Percentiles rank a stretch among this genome's conserved stretches.
These are phyloP conservation scores for Campylorhamphus procurvoides DNA, from an alignment of 2,113 vertebrate genomes.

Conservation along the genomic window DNA sequence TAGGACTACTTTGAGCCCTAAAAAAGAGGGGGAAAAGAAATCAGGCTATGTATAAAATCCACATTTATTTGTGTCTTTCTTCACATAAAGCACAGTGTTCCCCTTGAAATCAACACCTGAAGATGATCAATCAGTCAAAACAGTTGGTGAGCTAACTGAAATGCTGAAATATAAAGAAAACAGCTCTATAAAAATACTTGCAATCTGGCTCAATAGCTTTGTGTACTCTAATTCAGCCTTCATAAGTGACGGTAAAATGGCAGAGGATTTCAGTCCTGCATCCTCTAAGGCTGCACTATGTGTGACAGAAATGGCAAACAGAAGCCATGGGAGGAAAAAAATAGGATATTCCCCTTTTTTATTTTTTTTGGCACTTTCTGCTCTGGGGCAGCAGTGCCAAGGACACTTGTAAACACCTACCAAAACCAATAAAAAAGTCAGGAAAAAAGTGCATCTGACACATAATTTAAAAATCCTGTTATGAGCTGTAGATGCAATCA, in stretches of 20 bases:
- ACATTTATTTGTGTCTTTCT: neutral
- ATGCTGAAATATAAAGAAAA: slow-evolving; percentile 20
- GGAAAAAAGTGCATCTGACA: neutral
- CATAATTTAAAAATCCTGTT: neutral
- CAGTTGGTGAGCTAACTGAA: slow-evolving; percentile 6
- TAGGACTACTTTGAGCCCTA: neutral
- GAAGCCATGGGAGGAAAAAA: neutral
- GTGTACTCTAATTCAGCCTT: neutral
- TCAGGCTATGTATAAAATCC: neutral
- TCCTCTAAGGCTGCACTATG: neutral
- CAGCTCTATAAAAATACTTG: neutral
- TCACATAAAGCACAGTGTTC: neutral
- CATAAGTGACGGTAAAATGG: neutral
- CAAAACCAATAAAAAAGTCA: neutral
- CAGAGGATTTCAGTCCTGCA: neutral
- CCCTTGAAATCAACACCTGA: neutral
- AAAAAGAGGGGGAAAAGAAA: neutral
- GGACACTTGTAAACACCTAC: neutral
- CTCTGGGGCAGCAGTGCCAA: neutral
- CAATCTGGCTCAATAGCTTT: neutral
- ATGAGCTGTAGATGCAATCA: neutral
- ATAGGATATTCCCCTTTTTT: neutral
- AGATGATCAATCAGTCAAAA: neutral
- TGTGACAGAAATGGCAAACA: neutral
- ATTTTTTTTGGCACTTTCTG: neutral